These are phyloP conservation scores for Symphodus melops DNA, from an alignment of 2,113 vertebrate genomes.

Conservation along the genomic window DNA sequence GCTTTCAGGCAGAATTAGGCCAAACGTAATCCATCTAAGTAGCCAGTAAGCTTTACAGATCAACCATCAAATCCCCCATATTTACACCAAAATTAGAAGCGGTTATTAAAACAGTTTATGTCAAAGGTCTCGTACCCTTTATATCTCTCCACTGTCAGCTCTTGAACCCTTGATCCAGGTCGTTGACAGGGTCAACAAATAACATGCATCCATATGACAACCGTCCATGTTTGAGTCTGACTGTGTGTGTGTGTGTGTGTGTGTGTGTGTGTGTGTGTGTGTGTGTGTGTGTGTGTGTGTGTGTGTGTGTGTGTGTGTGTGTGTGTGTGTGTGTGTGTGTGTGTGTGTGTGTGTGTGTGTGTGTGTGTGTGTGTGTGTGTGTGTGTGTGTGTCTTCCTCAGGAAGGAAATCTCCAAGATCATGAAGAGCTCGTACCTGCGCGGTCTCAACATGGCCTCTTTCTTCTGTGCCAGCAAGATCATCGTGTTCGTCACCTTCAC, in stretches of 20 bases:
- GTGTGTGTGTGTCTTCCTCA: conserved; percentile 62
- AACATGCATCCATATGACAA: neutral
- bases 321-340: no score
- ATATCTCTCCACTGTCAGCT: neutral
- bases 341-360: no score
- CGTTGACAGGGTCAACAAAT: neutral
- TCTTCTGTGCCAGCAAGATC: conserved; percentile 93
- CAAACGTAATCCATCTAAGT: neutral
- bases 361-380: no score
- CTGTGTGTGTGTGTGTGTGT: no score
- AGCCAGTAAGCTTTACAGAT: neutral
- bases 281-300: no score
- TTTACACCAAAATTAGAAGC: neutral
- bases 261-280: no score
- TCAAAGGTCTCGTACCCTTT: neutral
- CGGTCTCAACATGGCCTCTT: no score
- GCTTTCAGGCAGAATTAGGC: neutral
- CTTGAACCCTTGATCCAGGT: neutral
- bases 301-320: no score
- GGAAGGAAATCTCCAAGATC: conserved; percentile 92
- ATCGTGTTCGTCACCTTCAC: conserved; percentile 93
- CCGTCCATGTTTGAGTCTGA: neutral
- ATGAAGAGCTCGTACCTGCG: no score
- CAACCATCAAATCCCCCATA: neutral
- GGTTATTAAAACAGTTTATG: neutral